phyloP scores from a whole-genome alignment of 2,113 vertebrate species.

The Plectropomus leopardus region DNA sequence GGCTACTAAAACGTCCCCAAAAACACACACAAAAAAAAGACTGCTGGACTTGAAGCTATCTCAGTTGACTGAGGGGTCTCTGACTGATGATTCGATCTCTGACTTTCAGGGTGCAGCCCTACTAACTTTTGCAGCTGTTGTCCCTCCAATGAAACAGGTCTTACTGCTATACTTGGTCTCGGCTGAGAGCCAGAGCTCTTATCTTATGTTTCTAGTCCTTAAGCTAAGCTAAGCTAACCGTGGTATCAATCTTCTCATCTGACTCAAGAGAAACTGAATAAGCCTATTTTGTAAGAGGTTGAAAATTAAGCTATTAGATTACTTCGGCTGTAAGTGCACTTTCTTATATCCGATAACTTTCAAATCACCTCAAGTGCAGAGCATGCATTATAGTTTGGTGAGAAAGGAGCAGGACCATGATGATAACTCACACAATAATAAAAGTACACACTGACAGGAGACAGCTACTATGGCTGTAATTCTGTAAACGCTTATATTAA shows the following conservation, averaged over 20 bases:
- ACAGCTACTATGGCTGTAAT: neutral
- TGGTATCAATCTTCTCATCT: neutral
- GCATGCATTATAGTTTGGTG: neutral
- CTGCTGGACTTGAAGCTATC: too few relatives aligned
- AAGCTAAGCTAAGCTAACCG: neutral
- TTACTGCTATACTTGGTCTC: too few relatives aligned
- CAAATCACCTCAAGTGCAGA: neutral
- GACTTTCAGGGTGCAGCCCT: too few relatives aligned
- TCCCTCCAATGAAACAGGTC: too few relatives aligned
- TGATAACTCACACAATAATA: neutral
- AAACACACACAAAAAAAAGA: too few relatives aligned
- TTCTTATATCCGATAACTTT: neutral
- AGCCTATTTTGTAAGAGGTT: neutral
- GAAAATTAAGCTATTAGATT: neutral
- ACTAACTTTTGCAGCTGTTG: too few relatives aligned
- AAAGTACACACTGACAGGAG: neutral
- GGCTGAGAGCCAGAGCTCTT: neutral
- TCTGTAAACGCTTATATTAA: neutral
- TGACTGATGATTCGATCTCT: too few relatives aligned
- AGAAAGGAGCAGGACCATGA: neutral
- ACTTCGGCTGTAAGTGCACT: neutral
- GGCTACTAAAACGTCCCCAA: too few relatives aligned
- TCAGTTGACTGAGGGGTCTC: too few relatives aligned
- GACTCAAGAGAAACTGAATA: neutral
- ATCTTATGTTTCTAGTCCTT: neutral